These are phyloP conservation scores for Cerastoderma edule DNA, from an alignment of 2,888 invertebrate species.

Conservation along the genomic window DNA sequence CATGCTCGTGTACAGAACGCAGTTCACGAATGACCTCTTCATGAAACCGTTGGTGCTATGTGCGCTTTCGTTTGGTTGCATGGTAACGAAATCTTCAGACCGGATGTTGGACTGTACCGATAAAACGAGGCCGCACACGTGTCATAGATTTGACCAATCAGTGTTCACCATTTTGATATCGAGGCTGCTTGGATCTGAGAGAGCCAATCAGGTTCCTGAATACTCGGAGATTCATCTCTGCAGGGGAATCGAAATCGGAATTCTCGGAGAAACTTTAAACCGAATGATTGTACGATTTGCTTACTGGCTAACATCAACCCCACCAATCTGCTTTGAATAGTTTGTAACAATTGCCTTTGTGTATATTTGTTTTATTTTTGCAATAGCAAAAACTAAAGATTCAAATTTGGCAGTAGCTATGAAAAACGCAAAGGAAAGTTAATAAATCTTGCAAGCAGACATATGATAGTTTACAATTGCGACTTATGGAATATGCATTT, in stretches of 20 bases:
- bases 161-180: slow-evolving; percentile 48
- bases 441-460: no score
- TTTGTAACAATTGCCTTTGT: no score
- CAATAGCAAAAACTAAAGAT: no score
- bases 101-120: neutral
- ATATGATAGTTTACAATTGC: no score
- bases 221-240: slow-evolving; percentile 14
- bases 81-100: slow-evolving; percentile 42
- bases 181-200: slow-evolving; percentile 4
- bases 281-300: neutral
- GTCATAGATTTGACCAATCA: slow-evolving; percentile 62
- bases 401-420: no score
- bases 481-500: no score
- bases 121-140: slow-evolving; percentile 39
- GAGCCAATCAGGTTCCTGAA: slow-evolving; percentile 1
- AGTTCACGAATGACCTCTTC: slow-evolving; percentile 48
- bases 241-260: slow-evolving; percentile 7
- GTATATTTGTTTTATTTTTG: no score
- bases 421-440: no score
- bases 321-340: slow-evolving; percentile 3
- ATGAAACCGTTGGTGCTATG: slow-evolving; percentile 58
- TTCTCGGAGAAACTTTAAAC: slow-evolving; percentile 10
- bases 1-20: slow-evolving; percentile 43
- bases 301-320: slow-evolving; percentile 8
- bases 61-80: slow-evolving; percentile 53